Evolutionary conservation across 1,140 invertebrate species (phyloP).

Genomic region (Drosophila pruinosa): DNA sequence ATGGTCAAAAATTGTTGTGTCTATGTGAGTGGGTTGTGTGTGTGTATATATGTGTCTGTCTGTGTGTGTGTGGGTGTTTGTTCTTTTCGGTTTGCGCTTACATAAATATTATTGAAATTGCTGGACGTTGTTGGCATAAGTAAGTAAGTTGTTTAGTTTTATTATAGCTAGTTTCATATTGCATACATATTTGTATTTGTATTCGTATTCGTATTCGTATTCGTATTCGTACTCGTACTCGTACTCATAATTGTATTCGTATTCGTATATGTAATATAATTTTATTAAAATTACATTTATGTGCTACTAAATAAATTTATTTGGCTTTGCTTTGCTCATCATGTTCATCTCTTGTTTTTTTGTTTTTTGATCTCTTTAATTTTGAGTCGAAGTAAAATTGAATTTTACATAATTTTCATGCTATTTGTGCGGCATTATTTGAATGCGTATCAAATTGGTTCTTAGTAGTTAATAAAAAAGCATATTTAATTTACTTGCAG

Average conservation of each 20-base stretch:
- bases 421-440: slow-evolving; percentile 62
- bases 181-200: slow-evolving; percentile 13
- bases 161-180: slow-evolving; percentile 43
- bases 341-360: slow-evolving; percentile 3
- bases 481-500: slow-evolving; percentile 79
- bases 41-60: slow-evolving; percentile 1
- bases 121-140: slow-evolving; percentile 78
- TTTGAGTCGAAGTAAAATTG: slow-evolving; percentile 62
- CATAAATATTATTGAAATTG: slow-evolving; percentile 78
- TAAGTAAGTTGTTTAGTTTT: slow-evolving; percentile 74
- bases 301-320: slow-evolving; percentile 71
- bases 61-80: slow-evolving; percentile 12
- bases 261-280: slow-evolving; percentile 43
- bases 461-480: slow-evolving; percentile 82
- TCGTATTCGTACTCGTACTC: slow-evolving; percentile 9
- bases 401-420: slow-evolving; percentile 72
- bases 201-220: slow-evolving; percentile 17
- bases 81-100: slow-evolving; percentile 42
- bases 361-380: slow-evolving; percentile 4
- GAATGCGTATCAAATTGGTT: slow-evolving; percentile 81
- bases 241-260: slow-evolving; percentile 10
- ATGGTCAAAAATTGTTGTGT: slow-evolving; percentile 43
- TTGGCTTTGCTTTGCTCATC: slow-evolving; percentile 64
- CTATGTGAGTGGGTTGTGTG: slow-evolving; percentile 15
- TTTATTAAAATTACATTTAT: slow-evolving; percentile 72